Percentiles rank a stretch among this genome's conserved stretches.
phyloP scores from a whole-genome alignment of 2,797 vertebrate species.

The Echiichthys vipera region DNA sequence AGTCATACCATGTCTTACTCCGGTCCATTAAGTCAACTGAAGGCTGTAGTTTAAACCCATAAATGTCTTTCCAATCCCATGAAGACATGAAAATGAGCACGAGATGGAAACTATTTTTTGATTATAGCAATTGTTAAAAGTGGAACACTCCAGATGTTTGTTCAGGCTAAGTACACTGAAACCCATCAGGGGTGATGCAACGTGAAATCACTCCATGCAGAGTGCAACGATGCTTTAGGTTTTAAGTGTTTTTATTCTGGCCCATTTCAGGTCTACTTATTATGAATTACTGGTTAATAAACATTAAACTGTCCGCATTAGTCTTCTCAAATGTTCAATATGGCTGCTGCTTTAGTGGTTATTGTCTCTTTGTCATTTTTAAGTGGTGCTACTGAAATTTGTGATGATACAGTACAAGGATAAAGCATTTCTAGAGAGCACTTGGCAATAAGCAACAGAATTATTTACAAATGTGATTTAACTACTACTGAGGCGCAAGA shows the following conservation, averaged over 20 bases:
- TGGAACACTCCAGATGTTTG: not conserved
- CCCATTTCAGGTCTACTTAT: not conserved
- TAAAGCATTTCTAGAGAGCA: slow-evolving; percentile 1
- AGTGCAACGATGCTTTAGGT: not conserved
- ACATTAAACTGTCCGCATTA: not conserved
- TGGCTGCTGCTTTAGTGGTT: not conserved
- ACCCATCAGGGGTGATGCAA: not conserved
- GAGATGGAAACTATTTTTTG: not conserved
- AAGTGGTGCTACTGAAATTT: not conserved
- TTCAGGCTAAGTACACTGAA: not conserved
- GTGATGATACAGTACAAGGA: not conserved
- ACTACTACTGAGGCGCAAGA: slow-evolving; percentile 13
- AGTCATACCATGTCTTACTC: not conserved
- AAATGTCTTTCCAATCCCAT: not conserved
- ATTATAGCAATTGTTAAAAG: not conserved
- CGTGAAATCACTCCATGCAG: not conserved
- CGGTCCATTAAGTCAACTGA: not conserved
- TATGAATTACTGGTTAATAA: not conserved
- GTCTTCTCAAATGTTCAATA: not conserved
- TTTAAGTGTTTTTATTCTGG: not conserved
- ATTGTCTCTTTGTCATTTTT: not conserved
- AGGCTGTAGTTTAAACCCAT: not conserved
- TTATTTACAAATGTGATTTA: slow-evolving; percentile 16
- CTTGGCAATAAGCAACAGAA: slow-evolving; percentile 17
- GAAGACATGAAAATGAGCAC: not conserved